These are phyloP conservation scores for Muricea muricata DNA, from an alignment of 92 coral and sea anemone genomes.

Conservation along the genomic window DNA sequence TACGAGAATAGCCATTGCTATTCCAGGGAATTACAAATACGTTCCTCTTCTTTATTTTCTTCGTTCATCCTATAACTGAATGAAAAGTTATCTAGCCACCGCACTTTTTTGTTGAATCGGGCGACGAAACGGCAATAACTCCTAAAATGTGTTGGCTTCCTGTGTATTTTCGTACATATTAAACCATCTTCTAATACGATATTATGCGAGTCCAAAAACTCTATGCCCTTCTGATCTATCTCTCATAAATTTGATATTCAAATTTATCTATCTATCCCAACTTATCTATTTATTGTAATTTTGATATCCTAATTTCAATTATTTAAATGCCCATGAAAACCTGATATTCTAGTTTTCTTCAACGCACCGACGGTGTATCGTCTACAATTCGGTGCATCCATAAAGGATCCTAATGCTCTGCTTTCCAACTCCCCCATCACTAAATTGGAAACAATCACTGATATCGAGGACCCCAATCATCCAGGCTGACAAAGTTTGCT, in stretches of 20 bases:
- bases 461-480: slow-evolving; percentile 23
- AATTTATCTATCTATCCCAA: too few species aligned
- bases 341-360: slow-evolving; percentile 17
- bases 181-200: background rate
- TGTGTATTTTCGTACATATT: slow-evolving; percentile 7
- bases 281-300: too few species aligned
- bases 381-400: slow-evolving; percentile 21
- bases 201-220: slow-evolving; percentile 20
- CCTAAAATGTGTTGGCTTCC: slow-evolving; percentile 33
- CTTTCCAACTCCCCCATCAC: slow-evolving; percentile 9
- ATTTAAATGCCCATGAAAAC: slow-evolving; percentile 37
- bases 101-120: background rate
- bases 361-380: background rate
- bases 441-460: slow-evolving; percentile 31
- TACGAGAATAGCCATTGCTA: background rate
- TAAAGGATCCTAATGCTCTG: slow-evolving; percentile 11
- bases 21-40: background rate
- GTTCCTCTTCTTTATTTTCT: background rate
- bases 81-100: background rate
- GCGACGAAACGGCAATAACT: background rate
- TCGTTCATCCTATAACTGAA: background rate
- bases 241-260: too few species aligned
- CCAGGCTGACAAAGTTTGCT: background rate
- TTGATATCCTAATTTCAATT: background rate
- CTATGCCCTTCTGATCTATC: slow-evolving; percentile 14